phyloP scores from a whole-genome alignment of 2,888 invertebrate genomes.

The Drosophila colorata region DNA sequence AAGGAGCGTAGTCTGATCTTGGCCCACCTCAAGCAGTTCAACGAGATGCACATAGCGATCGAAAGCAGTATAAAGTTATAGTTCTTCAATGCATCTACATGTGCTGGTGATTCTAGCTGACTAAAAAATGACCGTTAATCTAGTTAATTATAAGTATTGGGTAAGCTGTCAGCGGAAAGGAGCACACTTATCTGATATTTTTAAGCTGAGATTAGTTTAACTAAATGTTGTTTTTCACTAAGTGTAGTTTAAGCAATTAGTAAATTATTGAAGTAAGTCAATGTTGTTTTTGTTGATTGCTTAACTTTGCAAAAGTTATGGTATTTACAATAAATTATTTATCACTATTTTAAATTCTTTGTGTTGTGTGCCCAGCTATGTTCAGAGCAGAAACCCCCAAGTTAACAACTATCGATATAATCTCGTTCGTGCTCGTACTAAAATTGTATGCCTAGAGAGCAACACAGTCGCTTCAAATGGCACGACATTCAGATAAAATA shows the following conservation, averaged over 20 bases:
- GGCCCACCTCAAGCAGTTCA: constrained; percentile 70
- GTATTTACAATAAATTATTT: background rate
- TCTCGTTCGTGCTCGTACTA: background rate
- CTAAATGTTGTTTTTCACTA: constrained; percentile 24
- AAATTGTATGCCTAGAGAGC: background rate
- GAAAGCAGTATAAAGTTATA: constrained; percentile 69
- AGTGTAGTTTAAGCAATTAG: constrained; percentile 30
- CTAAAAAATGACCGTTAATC: constrained; percentile 18
- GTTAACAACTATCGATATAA: constrained; percentile 19
- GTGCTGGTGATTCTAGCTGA: constrained; percentile 1
- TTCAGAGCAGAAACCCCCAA: background rate
- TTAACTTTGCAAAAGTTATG: background rate
- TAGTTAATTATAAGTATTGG: constrained; percentile 34
- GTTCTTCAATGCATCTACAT: constrained; percentile 8
- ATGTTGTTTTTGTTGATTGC: background rate
- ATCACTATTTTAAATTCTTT: background rate
- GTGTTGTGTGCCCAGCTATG: constrained; percentile 14
- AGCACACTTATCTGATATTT: constrained; percentile 16
- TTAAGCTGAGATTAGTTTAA: constrained; percentile 30
- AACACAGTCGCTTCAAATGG: constrained; percentile 31
- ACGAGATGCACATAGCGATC: constrained; percentile 72
- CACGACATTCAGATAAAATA: constrained; percentile 61
- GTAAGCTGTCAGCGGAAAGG: background rate
- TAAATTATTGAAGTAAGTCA: constrained; percentile 11
- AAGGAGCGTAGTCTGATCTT: constrained; percentile 68